phyloP scores from a whole-genome alignment of 1,140 invertebrate species.

The Ceratina japonica region DNA sequence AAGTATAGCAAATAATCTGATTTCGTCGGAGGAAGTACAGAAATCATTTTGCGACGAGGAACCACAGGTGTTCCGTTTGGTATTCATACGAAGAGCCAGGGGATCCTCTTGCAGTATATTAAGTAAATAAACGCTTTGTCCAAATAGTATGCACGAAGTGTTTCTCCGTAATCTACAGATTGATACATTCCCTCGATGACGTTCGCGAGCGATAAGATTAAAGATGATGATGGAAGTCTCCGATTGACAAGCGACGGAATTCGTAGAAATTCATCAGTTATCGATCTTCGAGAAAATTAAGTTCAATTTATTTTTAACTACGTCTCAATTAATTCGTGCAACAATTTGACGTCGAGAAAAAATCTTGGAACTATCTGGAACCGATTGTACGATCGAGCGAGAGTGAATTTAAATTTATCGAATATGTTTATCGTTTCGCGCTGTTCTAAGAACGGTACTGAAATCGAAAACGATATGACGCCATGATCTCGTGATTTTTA shows the following conservation, averaged over 20 bases:
- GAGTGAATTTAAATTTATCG: not conserved
- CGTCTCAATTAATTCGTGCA: too few species aligned
- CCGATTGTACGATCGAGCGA: not conserved
- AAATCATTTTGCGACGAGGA: not conserved
- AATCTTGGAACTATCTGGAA: not conserved
- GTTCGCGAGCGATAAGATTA: constrained; percentile 6
- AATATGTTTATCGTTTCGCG: not conserved
- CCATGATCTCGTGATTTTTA: not conserved
- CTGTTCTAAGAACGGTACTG: not conserved
- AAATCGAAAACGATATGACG: not conserved
- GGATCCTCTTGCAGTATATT: too few species aligned
- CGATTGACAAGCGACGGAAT: too few species aligned
- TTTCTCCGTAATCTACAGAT: not conserved
- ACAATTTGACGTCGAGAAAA: not conserved
- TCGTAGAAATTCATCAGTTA: too few species aligned
- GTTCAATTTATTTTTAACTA: not conserved
- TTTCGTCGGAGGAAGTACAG: not conserved
- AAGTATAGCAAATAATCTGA: not conserved
- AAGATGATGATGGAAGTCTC: not conserved
- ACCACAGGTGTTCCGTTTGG: not conserved
- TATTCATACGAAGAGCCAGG: not conserved
- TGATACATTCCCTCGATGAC: too few species aligned
- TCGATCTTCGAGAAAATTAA: not conserved
- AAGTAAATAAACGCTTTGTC: not conserved
- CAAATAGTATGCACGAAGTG: not conserved